A percentile compares a stretch with the other conserved stretches of the same genome.
Evolutionary conservation across 2,113 vertebrate genomes (phyloP).

Genomic region (Phalacrocorax carbo): DNA sequence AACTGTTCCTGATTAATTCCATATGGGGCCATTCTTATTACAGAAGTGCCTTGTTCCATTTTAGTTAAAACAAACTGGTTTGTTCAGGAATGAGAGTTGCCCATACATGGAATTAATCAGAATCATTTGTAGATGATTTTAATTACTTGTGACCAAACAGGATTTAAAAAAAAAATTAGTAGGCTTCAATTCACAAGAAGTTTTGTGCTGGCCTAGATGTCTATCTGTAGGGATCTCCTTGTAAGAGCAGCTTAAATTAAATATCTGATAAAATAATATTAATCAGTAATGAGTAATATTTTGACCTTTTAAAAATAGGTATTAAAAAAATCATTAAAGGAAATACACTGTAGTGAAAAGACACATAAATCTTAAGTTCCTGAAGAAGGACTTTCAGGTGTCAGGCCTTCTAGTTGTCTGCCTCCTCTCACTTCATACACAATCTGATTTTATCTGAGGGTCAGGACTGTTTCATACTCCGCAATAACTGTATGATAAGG

Average conservation of each 20-base stretch:
- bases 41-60: slow-evolving; percentile 3
- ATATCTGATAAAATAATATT: background rate
- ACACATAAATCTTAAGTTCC: background rate
- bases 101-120: background rate
- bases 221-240: background rate
- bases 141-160: background rate
- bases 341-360: background rate
- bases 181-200: background rate
- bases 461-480: background rate
- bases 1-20: slow-evolving; percentile 49
- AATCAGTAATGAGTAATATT: background rate
- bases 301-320: background rate
- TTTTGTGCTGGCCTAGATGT: background rate
- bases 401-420: background rate
- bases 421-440: background rate
- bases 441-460: background rate
- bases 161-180: background rate
- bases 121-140: background rate
- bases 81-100: background rate
- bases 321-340: background rate
- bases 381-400: background rate
- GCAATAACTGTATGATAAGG: background rate
- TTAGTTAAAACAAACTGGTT: slow-evolving; percentile 6
- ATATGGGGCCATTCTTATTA: background rate
- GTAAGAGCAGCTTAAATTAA: background rate